These are phyloP conservation scores for Bos indicus DNA, from an alignment of 2,113 vertebrate genomes.

Conservation along the genomic window DNA sequence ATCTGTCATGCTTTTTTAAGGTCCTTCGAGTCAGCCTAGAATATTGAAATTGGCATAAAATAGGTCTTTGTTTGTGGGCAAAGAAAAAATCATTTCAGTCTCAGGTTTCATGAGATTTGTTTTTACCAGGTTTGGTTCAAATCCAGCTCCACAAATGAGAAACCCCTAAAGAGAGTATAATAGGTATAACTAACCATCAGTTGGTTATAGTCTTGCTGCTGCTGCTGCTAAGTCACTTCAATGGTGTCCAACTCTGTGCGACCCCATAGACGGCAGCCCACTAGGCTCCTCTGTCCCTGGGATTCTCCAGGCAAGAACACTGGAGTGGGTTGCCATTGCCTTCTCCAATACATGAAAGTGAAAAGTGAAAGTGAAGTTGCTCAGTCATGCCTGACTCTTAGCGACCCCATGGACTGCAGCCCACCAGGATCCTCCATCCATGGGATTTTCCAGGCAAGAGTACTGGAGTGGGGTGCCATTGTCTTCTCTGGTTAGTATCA, in stretches of 20 bases:
- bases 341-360: no score
- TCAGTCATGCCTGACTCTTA: no score
- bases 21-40: neutral
- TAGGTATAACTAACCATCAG: neutral
- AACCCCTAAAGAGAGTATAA: neutral
- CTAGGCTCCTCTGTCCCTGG: neutral
- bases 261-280: neutral
- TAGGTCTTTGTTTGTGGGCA: neutral
- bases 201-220: neutral
- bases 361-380: no score
- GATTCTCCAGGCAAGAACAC: no score
- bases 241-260: no score
- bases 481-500: neutral
- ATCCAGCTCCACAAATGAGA: neutral
- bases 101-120: neutral
- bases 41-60: conserved; percentile 24
- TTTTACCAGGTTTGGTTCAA: neutral
- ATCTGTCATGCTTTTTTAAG: conserved; percentile 20
- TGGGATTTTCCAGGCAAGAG: no score
- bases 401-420: no score
- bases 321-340: no score
- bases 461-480: no score
- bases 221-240: neutral
- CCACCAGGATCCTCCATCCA: no score
- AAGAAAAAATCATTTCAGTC: neutral